Evolutionary conservation across 1,140 invertebrate species (phyloP).

Genomic region (Philopotamus ludificatus): DNA sequence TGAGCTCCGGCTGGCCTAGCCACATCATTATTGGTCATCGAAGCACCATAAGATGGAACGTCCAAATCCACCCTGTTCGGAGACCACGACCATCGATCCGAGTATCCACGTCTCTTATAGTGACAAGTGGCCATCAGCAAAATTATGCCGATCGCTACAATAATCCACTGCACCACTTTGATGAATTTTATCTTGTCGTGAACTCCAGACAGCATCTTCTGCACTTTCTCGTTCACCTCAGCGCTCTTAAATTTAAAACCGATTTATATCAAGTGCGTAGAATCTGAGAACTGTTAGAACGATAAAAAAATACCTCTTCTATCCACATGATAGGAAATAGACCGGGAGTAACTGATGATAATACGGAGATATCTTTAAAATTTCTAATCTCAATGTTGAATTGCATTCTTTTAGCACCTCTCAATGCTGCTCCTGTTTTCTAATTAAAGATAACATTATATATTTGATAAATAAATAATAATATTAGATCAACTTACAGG

Average conservation of each 20-base stretch:
- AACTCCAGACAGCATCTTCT: conserved; percentile 44
- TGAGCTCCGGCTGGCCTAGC: conserved; percentile 17
- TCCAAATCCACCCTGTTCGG: conserved; percentile 21
- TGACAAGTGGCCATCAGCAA: conserved; percentile 38
- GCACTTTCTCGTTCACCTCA: conserved; percentile 44
- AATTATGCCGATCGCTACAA: conserved; percentile 45
- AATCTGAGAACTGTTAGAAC: not conserved
- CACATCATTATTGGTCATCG: conserved; percentile 13
- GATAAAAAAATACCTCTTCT: conserved; percentile 52
- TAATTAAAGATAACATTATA: conserved; percentile 41
- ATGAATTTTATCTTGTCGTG: conserved; percentile 46
- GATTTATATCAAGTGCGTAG: not conserved
- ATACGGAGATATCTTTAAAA: conserved; percentile 45
- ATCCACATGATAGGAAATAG: conserved; percentile 59
- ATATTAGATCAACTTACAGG: conserved; percentile 52
- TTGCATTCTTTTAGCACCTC: conserved; percentile 55
- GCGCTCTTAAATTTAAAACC: conserved; percentile 46
- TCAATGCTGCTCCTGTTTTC: conserved; percentile 56
- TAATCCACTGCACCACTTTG: conserved; percentile 47
- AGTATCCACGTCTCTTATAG: not conserved
- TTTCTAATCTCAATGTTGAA: conserved; percentile 55
- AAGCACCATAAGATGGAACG: conserved; percentile 12
- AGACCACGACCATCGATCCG: conserved; percentile 19
- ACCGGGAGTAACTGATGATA: conserved; percentile 51
- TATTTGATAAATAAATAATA: not conserved